Percentiles rank a stretch among this genome's conserved stretches.
Conservation (phyloP, 2,797 vertebrate genomes). For the Rhinophrynus dorsalis region DNA sequence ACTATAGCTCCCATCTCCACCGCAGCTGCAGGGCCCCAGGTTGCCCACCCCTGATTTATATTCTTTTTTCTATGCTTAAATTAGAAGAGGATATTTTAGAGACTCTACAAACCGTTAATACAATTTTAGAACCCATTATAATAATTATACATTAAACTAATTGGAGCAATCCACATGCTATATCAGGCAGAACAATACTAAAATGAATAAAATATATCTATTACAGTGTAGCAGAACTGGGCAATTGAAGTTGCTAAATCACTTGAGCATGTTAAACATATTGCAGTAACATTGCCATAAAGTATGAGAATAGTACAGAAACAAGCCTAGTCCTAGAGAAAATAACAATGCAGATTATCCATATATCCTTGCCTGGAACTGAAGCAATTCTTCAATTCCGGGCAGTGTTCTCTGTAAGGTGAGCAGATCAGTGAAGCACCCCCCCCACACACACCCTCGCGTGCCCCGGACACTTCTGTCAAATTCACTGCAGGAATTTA, state of each 20-base stretch:
- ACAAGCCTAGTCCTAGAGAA: too few species aligned
- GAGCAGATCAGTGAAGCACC: too few species aligned
- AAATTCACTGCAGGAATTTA: too few species aligned
- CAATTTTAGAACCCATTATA: conserved; percentile 15
- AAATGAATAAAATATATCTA: conserved; percentile 6
- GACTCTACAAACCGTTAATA: conserved; percentile 1
- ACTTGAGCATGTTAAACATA: conserved; percentile 1
- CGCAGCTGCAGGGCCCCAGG: too few species aligned
- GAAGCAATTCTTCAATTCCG: too few species aligned
- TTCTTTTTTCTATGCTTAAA: conserved; percentile 1
- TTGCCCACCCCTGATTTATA: too few species aligned
- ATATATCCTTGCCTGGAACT: too few species aligned
- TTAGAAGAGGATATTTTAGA: conserved; percentile 2
- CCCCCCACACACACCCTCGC: too few species aligned
- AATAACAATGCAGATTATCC: too few species aligned
- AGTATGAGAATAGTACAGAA: not conserved
- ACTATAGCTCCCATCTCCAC: too few species aligned
- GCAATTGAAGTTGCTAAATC: not conserved
- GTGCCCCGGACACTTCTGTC: too few species aligned
- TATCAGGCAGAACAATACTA: conserved; percentile 31
- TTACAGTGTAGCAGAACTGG: conserved; percentile 9
- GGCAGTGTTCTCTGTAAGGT: too few species aligned
- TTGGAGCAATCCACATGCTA: conserved; percentile 8
- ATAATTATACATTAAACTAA: conserved; percentile 23
- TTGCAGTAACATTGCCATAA: not conserved